These are phyloP conservation scores for Semnopithecus entellus DNA, from an alignment of 2,113 vertebrate species.

Conservation along the genomic window DNA sequence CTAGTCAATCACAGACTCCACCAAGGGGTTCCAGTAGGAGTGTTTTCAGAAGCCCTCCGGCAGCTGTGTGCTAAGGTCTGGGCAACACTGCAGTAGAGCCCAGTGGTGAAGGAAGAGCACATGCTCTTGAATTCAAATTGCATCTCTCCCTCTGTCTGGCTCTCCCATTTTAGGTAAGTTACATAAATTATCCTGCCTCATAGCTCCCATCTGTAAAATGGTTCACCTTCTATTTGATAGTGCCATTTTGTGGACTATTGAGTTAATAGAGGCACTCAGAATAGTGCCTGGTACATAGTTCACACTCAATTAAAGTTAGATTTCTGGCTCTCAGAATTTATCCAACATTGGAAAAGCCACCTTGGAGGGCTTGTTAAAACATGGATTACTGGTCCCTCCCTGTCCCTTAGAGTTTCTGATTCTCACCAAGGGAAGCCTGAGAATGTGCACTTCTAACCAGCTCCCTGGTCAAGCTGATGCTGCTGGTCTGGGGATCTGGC, in stretches of 20 bases:
- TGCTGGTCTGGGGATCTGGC: not conserved
- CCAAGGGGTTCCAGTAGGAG: not conserved
- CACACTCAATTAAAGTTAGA: not conserved
- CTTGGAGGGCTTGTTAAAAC: not conserved
- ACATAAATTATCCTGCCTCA: not conserved
- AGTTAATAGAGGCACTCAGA: not conserved
- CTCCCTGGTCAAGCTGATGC: not conserved
- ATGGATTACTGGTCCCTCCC: not conserved
- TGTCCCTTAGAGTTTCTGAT: not conserved
- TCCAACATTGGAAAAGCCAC: too few relatives aligned
- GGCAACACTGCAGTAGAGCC: too few relatives aligned
- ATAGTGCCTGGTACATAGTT: not conserved
- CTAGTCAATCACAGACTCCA: not conserved
- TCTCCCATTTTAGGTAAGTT: not conserved
- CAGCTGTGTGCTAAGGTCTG: not conserved
- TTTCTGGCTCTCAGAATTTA: not conserved
- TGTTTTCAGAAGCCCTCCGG: not conserved
- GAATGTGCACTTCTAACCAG: not conserved
- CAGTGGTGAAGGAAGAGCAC: not conserved
- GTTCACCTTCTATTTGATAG: not conserved
- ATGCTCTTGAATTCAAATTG: not conserved
- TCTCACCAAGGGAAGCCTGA: not conserved
- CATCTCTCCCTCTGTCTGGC: not conserved
- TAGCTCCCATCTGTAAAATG: not conserved
- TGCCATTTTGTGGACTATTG: not conserved